These are phyloP conservation scores for Hyles vespertilio DNA, from an alignment of 1,140 invertebrate species.

Conservation along the genomic window DNA sequence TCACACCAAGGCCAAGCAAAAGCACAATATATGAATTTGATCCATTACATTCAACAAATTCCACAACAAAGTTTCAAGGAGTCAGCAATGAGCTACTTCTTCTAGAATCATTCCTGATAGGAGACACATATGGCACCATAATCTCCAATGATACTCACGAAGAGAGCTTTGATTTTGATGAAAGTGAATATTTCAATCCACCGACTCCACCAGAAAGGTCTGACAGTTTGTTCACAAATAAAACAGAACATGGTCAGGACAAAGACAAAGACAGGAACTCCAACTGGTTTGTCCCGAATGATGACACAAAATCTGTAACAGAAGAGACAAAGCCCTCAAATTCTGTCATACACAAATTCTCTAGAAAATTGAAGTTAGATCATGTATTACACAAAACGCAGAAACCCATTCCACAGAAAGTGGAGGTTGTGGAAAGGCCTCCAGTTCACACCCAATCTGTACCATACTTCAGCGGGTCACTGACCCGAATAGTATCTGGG, in stretches of 20 bases:
- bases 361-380: slow-evolving; percentile 55
- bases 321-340: slow-evolving; percentile 33
- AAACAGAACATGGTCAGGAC: slow-evolving; percentile 19
- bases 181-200: slow-evolving; percentile 60
- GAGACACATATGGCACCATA: slow-evolving; percentile 60
- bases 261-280: slow-evolving; percentile 40
- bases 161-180: slow-evolving; percentile 45
- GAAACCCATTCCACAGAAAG: slow-evolving; percentile 36
- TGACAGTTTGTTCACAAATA: slow-evolving; percentile 47
- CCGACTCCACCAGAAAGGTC: slow-evolving; percentile 59
- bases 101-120: slow-evolving; percentile 58
- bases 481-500: slow-evolving; percentile 52
- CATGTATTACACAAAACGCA: slow-evolving; percentile 39
- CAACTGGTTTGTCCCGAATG: slow-evolving; percentile 44
- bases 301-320: slow-evolving; percentile 17
- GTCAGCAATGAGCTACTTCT: slow-evolving; percentile 62
- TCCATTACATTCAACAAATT: slow-evolving; percentile 42
- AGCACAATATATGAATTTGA: slow-evolving; percentile 69
- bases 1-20: slow-evolving; percentile 42
- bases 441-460: slow-evolving; percentile 37
- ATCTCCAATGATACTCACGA: slow-evolving; percentile 42
- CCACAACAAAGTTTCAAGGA: slow-evolving; percentile 46
- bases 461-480: slow-evolving; percentile 49
- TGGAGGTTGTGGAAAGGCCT: slow-evolving; percentile 46
- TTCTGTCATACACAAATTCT: slow-evolving; percentile 56